Percentiles rank a stretch among this genome's conserved stretches.
These are phyloP conservation scores for Oceanodroma tethys DNA, from an alignment of 2,113 vertebrate genomes.

Conservation along the genomic window DNA sequence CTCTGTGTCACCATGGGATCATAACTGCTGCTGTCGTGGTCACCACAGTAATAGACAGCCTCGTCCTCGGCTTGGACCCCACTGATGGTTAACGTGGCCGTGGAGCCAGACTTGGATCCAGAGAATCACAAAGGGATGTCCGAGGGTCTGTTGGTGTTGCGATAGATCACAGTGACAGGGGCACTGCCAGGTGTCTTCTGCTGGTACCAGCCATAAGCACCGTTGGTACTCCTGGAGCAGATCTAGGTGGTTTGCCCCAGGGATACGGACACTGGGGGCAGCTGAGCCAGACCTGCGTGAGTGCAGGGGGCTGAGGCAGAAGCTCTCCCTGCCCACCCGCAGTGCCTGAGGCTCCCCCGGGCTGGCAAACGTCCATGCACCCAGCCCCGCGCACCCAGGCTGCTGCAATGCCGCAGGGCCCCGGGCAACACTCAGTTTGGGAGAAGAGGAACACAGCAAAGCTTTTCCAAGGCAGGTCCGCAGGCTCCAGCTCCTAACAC, in stretches of 20 bases:
- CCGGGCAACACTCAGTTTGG: background rate
- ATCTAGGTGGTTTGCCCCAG: background rate
- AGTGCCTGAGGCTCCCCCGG: background rate
- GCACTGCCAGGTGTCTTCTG: background rate
- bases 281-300: background rate
- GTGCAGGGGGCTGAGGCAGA: background rate
- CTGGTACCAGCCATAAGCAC: background rate
- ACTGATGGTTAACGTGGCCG: background rate
- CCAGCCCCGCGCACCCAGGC: too few species aligned
- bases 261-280: background rate
- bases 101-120: rapidly evolving
- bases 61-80: background rate
- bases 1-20: too few species aligned
- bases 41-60: too few species aligned
- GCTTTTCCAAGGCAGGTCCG: background rate
- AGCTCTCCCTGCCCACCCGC: background rate
- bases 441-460: background rate
- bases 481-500: background rate
- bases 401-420: background rate
- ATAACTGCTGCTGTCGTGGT: background rate
- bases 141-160: rapidly evolving
- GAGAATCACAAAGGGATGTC: background rate
- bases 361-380: background rate
- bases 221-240: background rate
- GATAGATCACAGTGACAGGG: background rate